Evolutionary conservation across 2,113 vertebrate species (phyloP).

Genomic region (Murina feae): DNA sequence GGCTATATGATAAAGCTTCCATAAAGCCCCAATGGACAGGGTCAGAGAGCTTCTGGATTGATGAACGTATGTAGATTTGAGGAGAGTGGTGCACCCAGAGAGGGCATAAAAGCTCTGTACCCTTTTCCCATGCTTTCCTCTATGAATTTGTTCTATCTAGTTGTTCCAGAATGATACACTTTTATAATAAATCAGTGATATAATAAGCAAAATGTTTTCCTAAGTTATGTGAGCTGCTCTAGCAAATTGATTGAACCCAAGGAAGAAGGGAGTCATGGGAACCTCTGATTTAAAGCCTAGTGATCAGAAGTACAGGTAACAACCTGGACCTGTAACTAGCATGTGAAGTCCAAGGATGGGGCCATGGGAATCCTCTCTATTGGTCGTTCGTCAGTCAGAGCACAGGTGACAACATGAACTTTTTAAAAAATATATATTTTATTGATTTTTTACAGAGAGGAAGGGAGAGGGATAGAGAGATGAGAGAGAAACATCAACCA

Average conservation of each 20-base stretch:
- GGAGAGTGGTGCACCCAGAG: not conserved
- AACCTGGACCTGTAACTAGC: not conserved
- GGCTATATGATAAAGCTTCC: not conserved
- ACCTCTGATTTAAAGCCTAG: not conserved
- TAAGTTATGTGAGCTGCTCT: not conserved
- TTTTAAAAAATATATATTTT: too few relatives aligned
- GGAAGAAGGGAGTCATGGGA: not conserved
- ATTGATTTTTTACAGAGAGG: too few relatives aligned
- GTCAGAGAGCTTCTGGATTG: not conserved
- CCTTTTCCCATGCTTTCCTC: not conserved
- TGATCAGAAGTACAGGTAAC: not conserved
- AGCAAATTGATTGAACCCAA: not conserved
- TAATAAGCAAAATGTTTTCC: not conserved
- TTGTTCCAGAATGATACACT: not conserved
- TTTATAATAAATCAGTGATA: not conserved
- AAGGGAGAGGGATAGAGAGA: too few relatives aligned
- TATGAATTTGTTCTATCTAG: not conserved
- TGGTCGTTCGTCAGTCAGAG: too few relatives aligned
- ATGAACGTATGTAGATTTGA: not conserved
- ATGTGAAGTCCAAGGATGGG: not conserved
- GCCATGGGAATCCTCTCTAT: not conserved
- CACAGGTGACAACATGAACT: not conserved
- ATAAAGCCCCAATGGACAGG: not conserved
- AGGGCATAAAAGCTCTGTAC: not conserved
- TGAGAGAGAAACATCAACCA: too few relatives aligned